Conservation (phyloP, 2,797 vertebrate species). For the Oreochromis grahami region DNA sequence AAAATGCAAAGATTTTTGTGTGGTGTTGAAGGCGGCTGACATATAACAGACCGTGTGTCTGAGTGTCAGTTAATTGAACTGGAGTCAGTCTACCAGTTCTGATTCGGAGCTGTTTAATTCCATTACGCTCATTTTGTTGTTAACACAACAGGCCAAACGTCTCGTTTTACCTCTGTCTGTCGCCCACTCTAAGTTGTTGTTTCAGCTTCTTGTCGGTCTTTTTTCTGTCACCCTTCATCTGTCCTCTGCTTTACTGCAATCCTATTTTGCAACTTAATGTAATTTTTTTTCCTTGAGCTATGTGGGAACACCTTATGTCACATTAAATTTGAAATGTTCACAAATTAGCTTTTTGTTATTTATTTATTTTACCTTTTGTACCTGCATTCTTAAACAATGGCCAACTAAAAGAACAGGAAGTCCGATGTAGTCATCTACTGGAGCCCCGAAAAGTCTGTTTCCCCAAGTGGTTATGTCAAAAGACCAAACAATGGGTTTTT, state of each 20-base stretch:
- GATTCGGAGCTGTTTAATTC: constrained; percentile 27
- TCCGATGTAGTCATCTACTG: neutral
- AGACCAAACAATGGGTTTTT: neutral
- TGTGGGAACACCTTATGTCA: neutral
- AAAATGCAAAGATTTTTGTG: neutral
- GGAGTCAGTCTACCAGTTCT: constrained; percentile 25
- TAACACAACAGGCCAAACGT: neutral
- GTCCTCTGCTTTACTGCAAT: no score
- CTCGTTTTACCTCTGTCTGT: neutral
- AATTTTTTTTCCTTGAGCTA: neutral
- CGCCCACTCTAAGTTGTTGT: neutral
- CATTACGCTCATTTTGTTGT: constrained; percentile 28
- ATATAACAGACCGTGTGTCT: constrained; percentile 26
- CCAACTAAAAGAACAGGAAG: neutral
- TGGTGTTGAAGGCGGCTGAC: neutral
- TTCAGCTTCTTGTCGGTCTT: neutral
- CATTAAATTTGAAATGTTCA: neutral
- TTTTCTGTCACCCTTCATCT: neutral
- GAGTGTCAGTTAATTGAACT: constrained; percentile 16
- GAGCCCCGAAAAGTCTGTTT: neutral
- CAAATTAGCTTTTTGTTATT: neutral
- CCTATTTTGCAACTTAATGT: neutral
- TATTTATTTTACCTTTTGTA: neutral
- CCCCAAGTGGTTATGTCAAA: neutral
- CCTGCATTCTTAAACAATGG: neutral